These are phyloP conservation scores for Hyposoter didymator DNA, from an alignment of 2,888 invertebrate genomes.

Conservation along the genomic window DNA sequence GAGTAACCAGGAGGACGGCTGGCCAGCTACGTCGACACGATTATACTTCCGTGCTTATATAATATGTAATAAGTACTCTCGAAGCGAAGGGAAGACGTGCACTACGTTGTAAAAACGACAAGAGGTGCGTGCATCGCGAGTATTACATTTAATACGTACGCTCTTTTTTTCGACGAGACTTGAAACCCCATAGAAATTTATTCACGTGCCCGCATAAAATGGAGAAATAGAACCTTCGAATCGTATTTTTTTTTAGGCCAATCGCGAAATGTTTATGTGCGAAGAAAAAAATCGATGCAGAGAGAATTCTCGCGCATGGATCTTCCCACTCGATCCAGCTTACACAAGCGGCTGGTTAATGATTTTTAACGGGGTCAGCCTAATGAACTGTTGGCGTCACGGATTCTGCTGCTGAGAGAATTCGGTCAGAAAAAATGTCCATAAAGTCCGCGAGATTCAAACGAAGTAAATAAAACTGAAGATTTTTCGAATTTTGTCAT, in stretches of 20 bases:
- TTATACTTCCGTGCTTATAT: slow-evolving; percentile 67
- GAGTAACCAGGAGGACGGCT: slow-evolving; percentile 62
- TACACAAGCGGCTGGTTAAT: slow-evolving; percentile 51
- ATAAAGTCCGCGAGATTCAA: not conserved
- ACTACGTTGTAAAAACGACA: slow-evolving; percentile 29
- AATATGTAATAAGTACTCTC: slow-evolving; percentile 65
- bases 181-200: slow-evolving; percentile 23
- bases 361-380: slow-evolving; percentile 62
- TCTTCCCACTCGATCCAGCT: slow-evolving; percentile 53
- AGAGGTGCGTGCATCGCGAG: slow-evolving; percentile 45
- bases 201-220: not conserved
- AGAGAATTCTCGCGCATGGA: slow-evolving; percentile 18
- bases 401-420: slow-evolving; percentile 28
- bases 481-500: not conserved
- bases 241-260: not conserved
- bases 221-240: slow-evolving; percentile 45
- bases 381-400: slow-evolving; percentile 53
- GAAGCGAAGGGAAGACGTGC: slow-evolving; percentile 39
- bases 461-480: not conserved
- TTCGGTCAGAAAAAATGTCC: slow-evolving; percentile 2
- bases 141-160: slow-evolving; percentile 14
- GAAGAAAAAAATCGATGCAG: not conserved
- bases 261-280: slow-evolving; percentile 11
- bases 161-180: slow-evolving; percentile 38
- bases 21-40: slow-evolving; percentile 61